phyloP scores from a whole-genome alignment of 2,797 vertebrate genomes.

The Petrocephalus sullivani region DNA sequence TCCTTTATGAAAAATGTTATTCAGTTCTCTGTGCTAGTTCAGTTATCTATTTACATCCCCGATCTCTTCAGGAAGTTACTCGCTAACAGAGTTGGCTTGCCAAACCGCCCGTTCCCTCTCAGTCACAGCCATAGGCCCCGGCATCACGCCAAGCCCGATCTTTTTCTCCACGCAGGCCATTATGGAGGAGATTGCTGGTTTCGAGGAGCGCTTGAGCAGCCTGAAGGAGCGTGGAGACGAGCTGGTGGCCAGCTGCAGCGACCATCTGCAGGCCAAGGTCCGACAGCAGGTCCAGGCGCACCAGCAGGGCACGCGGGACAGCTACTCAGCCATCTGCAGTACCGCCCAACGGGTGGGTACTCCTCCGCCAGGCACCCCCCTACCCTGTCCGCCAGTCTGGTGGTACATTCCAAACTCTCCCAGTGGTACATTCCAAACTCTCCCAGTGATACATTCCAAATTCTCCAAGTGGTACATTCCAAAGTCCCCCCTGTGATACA shows the following conservation, averaged over 20 bases:
- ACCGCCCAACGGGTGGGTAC: constrained; percentile 89
- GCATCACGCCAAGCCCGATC: neutral
- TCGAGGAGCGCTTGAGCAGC: constrained; percentile 81
- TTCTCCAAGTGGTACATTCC: neutral
- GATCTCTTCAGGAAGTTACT: neutral
- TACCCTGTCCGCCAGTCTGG: neutral
- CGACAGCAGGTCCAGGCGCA: constrained; percentile 82
- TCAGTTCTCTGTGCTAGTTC: neutral
- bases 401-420: neutral
- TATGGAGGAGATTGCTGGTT: constrained; percentile 95
- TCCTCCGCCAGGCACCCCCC: constrained; percentile 16
- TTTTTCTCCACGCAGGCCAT: constrained; percentile 69
- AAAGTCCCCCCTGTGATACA: neutral
- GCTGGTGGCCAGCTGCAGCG: constrained; percentile 76
- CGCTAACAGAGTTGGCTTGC: neutral
- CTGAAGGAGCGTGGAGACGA: constrained; percentile 78
- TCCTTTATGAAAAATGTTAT: neutral
- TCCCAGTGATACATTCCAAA: neutral
- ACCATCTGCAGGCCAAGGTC: constrained; percentile 81
- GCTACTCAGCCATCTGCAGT: constrained; percentile 95
- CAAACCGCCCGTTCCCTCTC: neutral
- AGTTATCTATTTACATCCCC: neutral
- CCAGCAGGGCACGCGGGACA: constrained; percentile 89
- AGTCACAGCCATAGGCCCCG: neutral
- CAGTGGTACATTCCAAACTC: neutral